Evolutionary conservation across 2,797 vertebrate species (phyloP), one percentile per base, ranked within the genome.

Genomic region (Hafferia zeledoni): DNA sequence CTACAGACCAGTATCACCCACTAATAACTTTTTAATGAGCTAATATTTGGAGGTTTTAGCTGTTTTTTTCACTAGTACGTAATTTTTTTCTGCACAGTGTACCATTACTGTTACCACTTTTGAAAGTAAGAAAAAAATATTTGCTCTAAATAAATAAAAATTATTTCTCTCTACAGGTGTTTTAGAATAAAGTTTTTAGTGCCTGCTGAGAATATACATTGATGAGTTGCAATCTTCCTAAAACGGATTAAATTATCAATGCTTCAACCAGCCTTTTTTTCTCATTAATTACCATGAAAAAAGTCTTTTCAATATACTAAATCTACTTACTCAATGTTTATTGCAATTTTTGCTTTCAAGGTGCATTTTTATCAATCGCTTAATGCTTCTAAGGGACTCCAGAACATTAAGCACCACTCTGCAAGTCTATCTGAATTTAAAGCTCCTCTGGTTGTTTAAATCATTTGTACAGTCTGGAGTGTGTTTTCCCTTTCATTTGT

Each of bases 361-460:
- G 39, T 67, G 44, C 65, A 5, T 94, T 79, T 75, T 81, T 94
- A 22, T 94, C 57, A 88, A 50, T 43, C 57, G n/a, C 69, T 82
- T 85, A 94, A 60, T 67, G n/a, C 10, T 77, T 94, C 87, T 80
- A 41, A 69, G 89, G 50, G 33, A 75, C 30, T 65, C 28, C 44
- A 72, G 70, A 59, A 24, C 20, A 30, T 90, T 50, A 74, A 81
- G 78, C 44, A 33, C 64, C 74, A 11, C 41, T 46, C 3, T 83
- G 53, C 65, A 87, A 87, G 28, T 87, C 85, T 87, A 50, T 56
- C 15, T 94, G 74, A 88, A 90, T 88, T 63, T 88, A 82, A 92
- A 92, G 46, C n/a, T 89, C 13, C 39, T 82, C 28, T 53, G 6
- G 2, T 72, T 79, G 13, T 78, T 77, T 64, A 87, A 83, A 68